Evolutionary conservation across 2,888 invertebrate genomes (phyloP).

Genomic region (Coenonympha glycerion): DNA sequence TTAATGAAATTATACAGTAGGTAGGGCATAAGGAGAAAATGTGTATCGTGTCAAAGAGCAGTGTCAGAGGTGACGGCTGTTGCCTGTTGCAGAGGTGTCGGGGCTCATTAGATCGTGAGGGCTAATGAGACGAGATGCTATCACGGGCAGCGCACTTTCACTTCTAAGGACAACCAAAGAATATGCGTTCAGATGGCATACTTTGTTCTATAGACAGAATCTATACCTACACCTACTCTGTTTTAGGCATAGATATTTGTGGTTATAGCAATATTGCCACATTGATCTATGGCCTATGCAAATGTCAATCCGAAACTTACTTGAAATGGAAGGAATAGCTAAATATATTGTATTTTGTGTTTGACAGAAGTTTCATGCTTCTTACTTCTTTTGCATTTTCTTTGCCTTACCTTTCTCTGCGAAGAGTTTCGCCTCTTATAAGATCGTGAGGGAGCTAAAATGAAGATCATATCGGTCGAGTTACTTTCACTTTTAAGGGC

Average conservation of each 20-base stretch:
- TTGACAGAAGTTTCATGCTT: too few relatives aligned
- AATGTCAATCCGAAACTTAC: too few relatives aligned
- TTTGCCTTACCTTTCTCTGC: too few relatives aligned
- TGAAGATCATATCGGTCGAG: slow-evolving; percentile 54
- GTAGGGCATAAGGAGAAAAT: background rate
- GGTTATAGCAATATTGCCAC: background rate
- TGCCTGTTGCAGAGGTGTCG: slow-evolving; percentile 41
- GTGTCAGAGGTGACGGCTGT: slow-evolving; percentile 30
- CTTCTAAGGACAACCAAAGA: slow-evolving; percentile 50
- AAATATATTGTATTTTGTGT: too few relatives aligned
- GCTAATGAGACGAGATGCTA: slow-evolving; percentile 63
- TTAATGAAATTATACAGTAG: too few relatives aligned
- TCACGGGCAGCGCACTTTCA: slow-evolving; percentile 58
- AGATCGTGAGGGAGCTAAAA: slow-evolving; percentile 61
- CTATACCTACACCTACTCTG: too few relatives aligned
- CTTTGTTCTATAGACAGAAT: background rate
- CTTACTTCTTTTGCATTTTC: too few relatives aligned
- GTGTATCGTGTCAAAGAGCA: slow-evolving; percentile 33
- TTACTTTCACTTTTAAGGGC: slow-evolving; percentile 59
- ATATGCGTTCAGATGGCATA: slow-evolving; percentile 24
- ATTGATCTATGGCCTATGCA: background rate
- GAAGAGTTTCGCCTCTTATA: slow-evolving; percentile 56
- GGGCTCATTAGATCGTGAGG: slow-evolving; percentile 58
- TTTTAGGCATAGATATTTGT: too few relatives aligned
- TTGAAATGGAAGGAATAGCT: too few relatives aligned